Evolutionary conservation across 2,113 vertebrate species (phyloP).

Genomic region (Anseranas semipalmata): DNA sequence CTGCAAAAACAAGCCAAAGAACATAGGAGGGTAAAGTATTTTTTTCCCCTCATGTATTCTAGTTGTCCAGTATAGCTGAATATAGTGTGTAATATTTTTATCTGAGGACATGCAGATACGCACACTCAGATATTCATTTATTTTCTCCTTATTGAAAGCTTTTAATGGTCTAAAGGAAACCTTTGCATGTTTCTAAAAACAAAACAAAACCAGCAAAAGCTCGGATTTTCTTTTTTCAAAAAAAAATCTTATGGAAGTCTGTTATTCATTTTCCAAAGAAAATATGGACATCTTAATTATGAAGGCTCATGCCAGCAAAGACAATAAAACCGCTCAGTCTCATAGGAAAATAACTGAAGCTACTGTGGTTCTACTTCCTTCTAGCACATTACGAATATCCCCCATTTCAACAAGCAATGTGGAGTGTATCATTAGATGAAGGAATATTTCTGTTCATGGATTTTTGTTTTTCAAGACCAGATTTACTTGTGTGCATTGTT

Average conservation of each 20-base stretch:
- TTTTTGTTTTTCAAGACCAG: neutral
- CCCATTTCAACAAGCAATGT: neutral
- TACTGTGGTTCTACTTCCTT: neutral
- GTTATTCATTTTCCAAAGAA: neutral
- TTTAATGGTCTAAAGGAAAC: neutral
- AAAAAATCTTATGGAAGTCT: neutral
- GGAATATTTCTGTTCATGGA: neutral
- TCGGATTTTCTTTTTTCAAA: neutral
- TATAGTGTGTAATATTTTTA: neutral
- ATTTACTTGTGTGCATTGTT: neutral
- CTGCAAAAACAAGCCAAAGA: neutral
- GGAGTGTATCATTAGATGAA: neutral
- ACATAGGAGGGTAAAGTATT: neutral
- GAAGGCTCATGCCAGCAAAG: neutral
- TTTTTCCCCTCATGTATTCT: neutral
- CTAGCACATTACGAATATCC: neutral
- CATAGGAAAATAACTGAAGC: neutral
- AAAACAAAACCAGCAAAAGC: neutral
- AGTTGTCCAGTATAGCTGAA: neutral
- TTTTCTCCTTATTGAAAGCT: neutral
- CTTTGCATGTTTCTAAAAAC: neutral
- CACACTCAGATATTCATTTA: neutral
- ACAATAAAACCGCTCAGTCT: neutral
- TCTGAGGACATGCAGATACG: neutral
- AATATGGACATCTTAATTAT: neutral